A percentile compares a stretch with the other conserved stretches of the same genome.
These are phyloP conservation scores for Metalampra italica DNA, from an alignment of 2,888 invertebrate genomes.

Conservation along the genomic window DNA sequence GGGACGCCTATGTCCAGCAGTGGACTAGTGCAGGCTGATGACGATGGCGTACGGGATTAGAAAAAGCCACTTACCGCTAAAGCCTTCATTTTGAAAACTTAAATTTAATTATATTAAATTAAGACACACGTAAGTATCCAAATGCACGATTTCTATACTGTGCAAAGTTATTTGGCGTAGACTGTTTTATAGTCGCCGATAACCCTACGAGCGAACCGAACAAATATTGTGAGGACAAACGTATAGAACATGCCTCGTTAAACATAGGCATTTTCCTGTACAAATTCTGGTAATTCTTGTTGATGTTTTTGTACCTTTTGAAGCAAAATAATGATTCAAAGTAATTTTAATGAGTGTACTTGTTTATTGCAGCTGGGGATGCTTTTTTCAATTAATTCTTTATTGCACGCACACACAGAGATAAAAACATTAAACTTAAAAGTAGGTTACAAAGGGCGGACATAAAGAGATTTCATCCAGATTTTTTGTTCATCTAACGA, in stretches of 20 bases:
- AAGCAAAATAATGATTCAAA: not conserved
- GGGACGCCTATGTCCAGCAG: too few relatives aligned
- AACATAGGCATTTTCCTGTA: slow-evolving; percentile 32
- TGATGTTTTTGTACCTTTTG: slow-evolving; percentile 1
- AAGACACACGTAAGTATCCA: not conserved
- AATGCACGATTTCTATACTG: not conserved
- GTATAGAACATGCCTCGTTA: slow-evolving; percentile 6
- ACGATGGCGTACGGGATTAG: too few relatives aligned
- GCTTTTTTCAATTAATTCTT: too few relatives aligned
- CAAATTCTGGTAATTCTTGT: slow-evolving; percentile 25
- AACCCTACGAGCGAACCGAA: slow-evolving; percentile 22
- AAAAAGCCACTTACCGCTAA: slow-evolving; percentile 42
- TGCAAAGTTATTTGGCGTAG: slow-evolving; percentile 13
- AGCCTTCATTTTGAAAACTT: slow-evolving; percentile 34
- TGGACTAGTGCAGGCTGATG: too few relatives aligned
- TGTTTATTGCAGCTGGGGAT: too few relatives aligned
- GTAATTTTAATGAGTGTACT: not conserved
- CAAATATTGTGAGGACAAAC: slow-evolving; percentile 25
- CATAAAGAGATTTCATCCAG: too few relatives aligned
- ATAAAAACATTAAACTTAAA: too few relatives aligned
- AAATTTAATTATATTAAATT: not conserved
- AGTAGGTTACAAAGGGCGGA: too few relatives aligned
- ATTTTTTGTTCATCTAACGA: too few relatives aligned
- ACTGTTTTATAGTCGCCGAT: slow-evolving; percentile 25
- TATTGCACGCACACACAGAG: too few relatives aligned